These are phyloP conservation scores for Cephus sareptanus DNA, from an alignment of 2,888 invertebrate genomes.

Conservation along the genomic window DNA sequence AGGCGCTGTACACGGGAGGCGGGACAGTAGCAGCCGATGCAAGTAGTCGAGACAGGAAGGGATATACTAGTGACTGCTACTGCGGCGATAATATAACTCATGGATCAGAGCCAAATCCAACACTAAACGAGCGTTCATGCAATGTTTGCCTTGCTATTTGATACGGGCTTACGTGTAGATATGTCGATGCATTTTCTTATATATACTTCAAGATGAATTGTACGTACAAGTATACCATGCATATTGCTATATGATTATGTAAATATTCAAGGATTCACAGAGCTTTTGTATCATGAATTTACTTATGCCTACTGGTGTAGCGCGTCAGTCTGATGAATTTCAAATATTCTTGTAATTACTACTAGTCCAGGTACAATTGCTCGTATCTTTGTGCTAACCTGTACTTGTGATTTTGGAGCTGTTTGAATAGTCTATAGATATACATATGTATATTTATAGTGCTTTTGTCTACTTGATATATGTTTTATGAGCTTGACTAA, in stretches of 20 bases:
- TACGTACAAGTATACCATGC: not conserved
- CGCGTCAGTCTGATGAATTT: not conserved
- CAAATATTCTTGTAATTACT: not conserved
- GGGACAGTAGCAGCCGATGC: slow-evolving; percentile 3
- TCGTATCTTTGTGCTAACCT: not conserved
- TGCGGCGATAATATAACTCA: slow-evolving; percentile 41
- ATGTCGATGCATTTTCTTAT: not conserved
- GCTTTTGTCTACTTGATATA: not conserved
- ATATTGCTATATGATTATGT: not conserved
- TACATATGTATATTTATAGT: not conserved
- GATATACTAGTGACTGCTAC: slow-evolving; percentile 14
- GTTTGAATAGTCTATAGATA: not conserved
- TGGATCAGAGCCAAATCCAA: slow-evolving; percentile 45
- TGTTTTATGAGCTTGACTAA: not conserved
- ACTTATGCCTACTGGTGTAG: not conserved
- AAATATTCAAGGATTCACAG: not conserved
- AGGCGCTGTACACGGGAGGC: not conserved
- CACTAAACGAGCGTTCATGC: slow-evolving; percentile 32
- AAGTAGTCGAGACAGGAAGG: slow-evolving; percentile 5
- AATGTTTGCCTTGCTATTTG: slow-evolving; percentile 41
- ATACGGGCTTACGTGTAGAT: slow-evolving; percentile 22
- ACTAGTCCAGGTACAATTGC: not conserved
- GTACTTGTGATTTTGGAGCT: not conserved
- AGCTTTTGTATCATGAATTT: not conserved
- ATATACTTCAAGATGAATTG: not conserved